phyloP scores from a whole-genome alignment of 2,888 invertebrate species.

The Cataglyphis cursor region DNA sequence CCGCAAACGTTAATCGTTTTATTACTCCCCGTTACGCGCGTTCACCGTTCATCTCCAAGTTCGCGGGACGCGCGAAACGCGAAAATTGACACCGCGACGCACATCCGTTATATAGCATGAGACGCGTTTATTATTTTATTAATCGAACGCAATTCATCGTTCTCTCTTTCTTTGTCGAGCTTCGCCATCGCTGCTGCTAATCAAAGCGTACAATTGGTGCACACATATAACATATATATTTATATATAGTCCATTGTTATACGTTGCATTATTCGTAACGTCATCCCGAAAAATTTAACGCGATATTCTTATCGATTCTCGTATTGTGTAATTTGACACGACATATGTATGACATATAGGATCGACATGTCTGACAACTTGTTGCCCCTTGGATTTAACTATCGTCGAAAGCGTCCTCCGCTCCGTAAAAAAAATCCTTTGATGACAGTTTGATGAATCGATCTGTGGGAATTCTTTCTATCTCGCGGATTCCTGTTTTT shows the following conservation, averaged over 20 bases:
- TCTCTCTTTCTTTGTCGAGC: constrained; percentile 36
- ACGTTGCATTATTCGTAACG: constrained; percentile 11
- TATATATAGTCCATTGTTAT: too few relatives aligned
- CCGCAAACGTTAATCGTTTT: constrained; percentile 67
- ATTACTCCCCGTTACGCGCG: constrained; percentile 53
- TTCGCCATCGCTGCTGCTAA: constrained; percentile 22
- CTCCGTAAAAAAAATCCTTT: constrained; percentile 9
- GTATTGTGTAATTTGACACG: constrained; percentile 33
- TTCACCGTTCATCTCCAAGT: constrained; percentile 52
- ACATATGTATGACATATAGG: neutral
- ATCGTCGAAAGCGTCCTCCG: constrained; percentile 25
- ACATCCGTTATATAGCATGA: neutral
- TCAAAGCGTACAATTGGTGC: constrained; percentile 34
- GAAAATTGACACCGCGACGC: constrained; percentile 55
- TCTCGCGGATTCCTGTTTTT: neutral
- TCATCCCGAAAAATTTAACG: constrained; percentile 30
- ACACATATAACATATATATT: neutral
- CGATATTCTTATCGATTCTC: constrained; percentile 22
- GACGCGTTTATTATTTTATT: constrained; percentile 47
- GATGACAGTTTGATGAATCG: constrained; percentile 38
- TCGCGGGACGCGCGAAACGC: constrained; percentile 49
- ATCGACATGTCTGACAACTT: neutral
- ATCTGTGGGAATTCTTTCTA: constrained; percentile 8
- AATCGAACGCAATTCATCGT: constrained; percentile 35
- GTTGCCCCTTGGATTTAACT: constrained; percentile 29